Evolutionary conservation across 64 coral and sea anemone species (phyloP).

Genomic region (Montipora efflorescens): DNA sequence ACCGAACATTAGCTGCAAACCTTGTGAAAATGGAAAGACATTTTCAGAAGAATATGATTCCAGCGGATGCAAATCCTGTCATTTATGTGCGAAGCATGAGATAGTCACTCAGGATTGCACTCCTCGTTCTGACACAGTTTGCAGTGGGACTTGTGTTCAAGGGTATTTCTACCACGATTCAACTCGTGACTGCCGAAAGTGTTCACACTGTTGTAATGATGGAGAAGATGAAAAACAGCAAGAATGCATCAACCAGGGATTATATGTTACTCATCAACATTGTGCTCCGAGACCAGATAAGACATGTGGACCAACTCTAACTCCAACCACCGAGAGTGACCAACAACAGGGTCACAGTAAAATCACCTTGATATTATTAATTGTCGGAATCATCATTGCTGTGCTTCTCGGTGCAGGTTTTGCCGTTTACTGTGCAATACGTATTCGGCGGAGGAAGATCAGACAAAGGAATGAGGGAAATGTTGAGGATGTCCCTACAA

Average conservation of each 20-base stretch:
- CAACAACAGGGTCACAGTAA: no score
- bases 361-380: no score
- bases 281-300: background rate
- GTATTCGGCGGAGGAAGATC: background rate
- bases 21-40: background rate
- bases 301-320: background rate
- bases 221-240: background rate
- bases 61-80: background rate
- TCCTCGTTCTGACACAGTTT: background rate
- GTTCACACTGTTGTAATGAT: constrained; percentile 33
- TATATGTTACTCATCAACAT: background rate
- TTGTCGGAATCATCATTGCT: no score
- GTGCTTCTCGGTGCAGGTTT: no score
- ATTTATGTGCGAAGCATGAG: background rate
- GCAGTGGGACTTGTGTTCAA: background rate
- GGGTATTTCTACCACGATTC: background rate
- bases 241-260: constrained; percentile 9
- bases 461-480: background rate
- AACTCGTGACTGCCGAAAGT: background rate
- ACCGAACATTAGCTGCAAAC: background rate
- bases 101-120: background rate
- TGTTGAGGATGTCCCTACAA: no score
- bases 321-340: no score
- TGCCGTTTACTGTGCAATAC: no score
- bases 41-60: background rate